Percentiles rank a stretch among this genome's conserved stretches.
phyloP scores from a whole-genome alignment of 2,888 invertebrate genomes.

The Rhingia rostrata region DNA sequence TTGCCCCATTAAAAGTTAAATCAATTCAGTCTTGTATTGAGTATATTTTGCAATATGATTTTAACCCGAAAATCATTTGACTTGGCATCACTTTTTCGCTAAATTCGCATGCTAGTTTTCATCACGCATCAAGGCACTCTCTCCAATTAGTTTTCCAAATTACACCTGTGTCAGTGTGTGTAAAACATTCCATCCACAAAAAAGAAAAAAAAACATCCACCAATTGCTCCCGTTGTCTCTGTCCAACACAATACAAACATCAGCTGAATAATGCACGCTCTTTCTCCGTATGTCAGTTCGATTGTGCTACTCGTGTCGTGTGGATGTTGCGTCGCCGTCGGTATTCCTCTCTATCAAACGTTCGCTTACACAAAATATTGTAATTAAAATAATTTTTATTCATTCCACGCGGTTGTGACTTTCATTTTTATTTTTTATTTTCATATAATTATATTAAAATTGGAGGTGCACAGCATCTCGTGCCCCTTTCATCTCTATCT shows the following conservation, averaged over 20 bases:
- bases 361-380: conserved; percentile 42
- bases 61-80: not conserved
- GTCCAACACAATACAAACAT: conserved; percentile 55
- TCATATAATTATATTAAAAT: not conserved
- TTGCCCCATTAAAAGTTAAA: too few species aligned
- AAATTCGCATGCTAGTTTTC: conserved; percentile 55
- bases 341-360: conserved; percentile 3
- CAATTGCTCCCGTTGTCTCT: conserved; percentile 13
- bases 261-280: conserved; percentile 46
- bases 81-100: conserved; percentile 59
- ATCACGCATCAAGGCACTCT: not conserved
- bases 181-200: conserved; percentile 28
- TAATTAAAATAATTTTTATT: conserved; percentile 1
- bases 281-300: conserved; percentile 53
- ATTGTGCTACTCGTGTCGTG: conserved; percentile 52
- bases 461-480: not conserved
- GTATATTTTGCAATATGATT: too few species aligned
- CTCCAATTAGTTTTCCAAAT: conserved; percentile 4
- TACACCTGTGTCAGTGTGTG: conserved; percentile 61
- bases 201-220: not conserved
- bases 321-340: conserved; percentile 36
- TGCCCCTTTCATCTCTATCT: conserved; percentile 1
- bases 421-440: not conserved
- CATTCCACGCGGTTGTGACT: not conserved
- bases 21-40: too few species aligned